Evolutionary conservation across 2,113 vertebrate species (phyloP).

Genomic region (Dermatemys mawii): DNA sequence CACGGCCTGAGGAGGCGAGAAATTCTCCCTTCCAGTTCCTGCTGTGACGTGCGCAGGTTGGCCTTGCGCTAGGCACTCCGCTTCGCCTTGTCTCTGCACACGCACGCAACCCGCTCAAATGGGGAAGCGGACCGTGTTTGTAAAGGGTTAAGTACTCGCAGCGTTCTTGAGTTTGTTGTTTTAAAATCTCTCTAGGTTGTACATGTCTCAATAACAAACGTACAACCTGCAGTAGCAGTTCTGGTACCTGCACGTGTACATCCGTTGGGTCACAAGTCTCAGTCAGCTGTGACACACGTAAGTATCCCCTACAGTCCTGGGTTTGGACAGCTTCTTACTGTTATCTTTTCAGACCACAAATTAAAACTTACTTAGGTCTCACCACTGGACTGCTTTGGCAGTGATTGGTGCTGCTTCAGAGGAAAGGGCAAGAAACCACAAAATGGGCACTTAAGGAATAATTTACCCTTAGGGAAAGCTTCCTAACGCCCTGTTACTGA

Average conservation of each 20-base stretch:
- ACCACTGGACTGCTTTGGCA: neutral
- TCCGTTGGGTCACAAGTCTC: neutral
- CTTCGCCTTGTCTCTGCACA: too few species aligned
- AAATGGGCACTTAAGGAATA: neutral
- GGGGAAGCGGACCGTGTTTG: too few species aligned
- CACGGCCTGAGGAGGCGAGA: too few species aligned
- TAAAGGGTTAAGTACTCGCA: neutral
- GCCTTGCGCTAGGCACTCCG: too few species aligned
- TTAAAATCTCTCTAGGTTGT: neutral
- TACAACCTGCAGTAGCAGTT: neutral
- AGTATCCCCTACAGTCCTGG: neutral
- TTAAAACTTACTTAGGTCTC: too few species aligned
- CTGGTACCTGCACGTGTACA: neutral
- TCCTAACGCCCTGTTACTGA: neutral
- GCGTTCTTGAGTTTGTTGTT: neutral
- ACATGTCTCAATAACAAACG: neutral
- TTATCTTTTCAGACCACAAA: neutral
- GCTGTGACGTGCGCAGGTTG: too few species aligned
- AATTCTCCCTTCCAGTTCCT: too few species aligned
- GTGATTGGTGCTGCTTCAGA: neutral
- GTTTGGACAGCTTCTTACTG: neutral
- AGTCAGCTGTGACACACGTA: neutral
- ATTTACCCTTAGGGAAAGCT: neutral
- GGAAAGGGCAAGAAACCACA: neutral
- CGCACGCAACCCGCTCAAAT: neutral